phyloP scores from a whole-genome alignment of 1,140 invertebrate genomes.

The Drosophila simulans region DNA sequence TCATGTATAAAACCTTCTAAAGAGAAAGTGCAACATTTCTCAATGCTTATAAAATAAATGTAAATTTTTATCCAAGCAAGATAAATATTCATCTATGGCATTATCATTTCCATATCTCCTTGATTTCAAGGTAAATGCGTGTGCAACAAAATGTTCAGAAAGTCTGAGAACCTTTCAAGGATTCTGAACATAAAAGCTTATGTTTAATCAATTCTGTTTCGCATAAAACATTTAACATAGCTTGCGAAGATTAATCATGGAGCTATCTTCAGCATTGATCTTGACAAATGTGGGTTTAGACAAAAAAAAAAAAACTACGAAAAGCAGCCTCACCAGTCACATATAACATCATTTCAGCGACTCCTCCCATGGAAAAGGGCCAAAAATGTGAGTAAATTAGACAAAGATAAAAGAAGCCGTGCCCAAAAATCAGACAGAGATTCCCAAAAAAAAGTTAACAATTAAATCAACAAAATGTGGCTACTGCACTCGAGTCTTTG shows the following conservation, averaged over 20 bases:
- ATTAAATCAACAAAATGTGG: slow-evolving; percentile 67
- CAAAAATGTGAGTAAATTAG: slow-evolving; percentile 44
- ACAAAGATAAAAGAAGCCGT: slow-evolving; percentile 36
- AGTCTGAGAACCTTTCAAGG: slow-evolving; percentile 25
- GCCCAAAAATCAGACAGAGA: slow-evolving; percentile 11
- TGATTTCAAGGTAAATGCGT: not conserved
- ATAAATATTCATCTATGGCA: not conserved
- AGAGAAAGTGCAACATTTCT: too few relatives aligned
- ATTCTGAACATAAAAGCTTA: slow-evolving; percentile 2
- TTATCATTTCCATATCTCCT: not conserved
- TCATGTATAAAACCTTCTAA: too few relatives aligned
- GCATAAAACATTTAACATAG: slow-evolving; percentile 33
- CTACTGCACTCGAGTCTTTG: slow-evolving; percentile 15
- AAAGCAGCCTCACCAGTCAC: slow-evolving; percentile 19
- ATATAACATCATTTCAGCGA: slow-evolving; percentile 21
- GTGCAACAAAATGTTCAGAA: not conserved
- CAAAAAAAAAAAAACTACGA: slow-evolving; percentile 25
- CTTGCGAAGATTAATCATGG: slow-evolving; percentile 54
- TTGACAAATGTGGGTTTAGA: slow-evolving; percentile 63
- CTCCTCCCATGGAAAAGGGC: slow-evolving; percentile 13
- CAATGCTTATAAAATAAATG: not conserved
- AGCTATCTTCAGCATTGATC: slow-evolving; percentile 58
- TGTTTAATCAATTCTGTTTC: slow-evolving; percentile 8
- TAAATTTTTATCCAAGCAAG: not conserved
- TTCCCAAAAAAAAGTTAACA: slow-evolving; percentile 41